Percentiles rank a stretch among this genome's conserved stretches.
Conservation (phyloP, 2,797 vertebrate species). For the Tapera naevia region DNA sequence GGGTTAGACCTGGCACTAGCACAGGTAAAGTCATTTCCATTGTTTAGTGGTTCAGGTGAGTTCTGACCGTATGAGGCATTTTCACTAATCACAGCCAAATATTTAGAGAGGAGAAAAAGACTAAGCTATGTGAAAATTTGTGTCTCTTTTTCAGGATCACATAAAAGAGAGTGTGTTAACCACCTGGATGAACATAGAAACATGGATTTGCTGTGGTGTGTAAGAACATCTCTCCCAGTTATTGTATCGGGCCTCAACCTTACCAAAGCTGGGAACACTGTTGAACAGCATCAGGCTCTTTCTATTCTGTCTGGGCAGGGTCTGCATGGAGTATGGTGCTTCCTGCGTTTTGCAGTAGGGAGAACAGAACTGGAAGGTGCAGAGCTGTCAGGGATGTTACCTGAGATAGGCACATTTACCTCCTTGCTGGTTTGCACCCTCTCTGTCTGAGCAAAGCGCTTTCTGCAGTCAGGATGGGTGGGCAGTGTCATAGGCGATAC, state of each 20-base stretch:
- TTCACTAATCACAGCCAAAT: not conserved
- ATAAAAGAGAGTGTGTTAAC: not conserved
- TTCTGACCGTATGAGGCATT: not conserved
- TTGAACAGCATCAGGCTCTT: not conserved
- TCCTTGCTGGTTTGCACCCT: not conserved
- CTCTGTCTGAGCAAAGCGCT: not conserved
- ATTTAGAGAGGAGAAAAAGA: not conserved
- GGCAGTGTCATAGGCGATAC: not conserved
- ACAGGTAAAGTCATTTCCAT: slow-evolving; percentile 7
- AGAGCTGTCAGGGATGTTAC: not conserved
- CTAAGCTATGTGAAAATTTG: not conserved
- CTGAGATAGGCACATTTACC: accelerated
- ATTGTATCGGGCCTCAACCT: accelerated
- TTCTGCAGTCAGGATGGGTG: not conserved
- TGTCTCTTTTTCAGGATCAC: not conserved
- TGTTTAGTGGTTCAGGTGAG: slow-evolving; percentile 14
- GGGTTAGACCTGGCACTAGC: not conserved
- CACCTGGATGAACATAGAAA: not conserved
- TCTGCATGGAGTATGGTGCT: not conserved
- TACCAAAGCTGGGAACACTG: accelerated
- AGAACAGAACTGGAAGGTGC: not conserved
- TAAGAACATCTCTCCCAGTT: not conserved
- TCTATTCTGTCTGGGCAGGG: not conserved
- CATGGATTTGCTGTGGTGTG: not conserved
- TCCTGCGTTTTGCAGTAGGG: not conserved